phyloP scores from a whole-genome alignment of 2,113 vertebrate genomes.

The Mungos mungo region DNA sequence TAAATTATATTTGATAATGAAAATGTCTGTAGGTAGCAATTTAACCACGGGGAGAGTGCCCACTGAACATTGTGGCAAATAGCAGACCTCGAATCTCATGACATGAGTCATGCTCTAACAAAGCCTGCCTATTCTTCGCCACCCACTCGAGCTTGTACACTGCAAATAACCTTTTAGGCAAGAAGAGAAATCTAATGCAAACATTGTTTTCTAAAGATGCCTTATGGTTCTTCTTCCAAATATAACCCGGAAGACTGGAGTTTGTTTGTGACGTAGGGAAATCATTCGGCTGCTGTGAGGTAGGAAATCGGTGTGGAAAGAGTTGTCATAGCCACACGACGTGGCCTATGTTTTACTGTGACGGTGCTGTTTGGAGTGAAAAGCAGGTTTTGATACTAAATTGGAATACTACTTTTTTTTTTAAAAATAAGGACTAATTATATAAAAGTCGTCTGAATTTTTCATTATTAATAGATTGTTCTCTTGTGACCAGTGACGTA shows the following conservation, averaged over 20 bases:
- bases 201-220: constrained; percentile 34
- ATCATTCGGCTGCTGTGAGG: not conserved
- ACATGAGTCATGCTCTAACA: not conserved
- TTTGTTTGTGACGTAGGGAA: constrained; percentile 10
- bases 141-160: constrained; percentile 25
- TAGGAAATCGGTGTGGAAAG: not conserved
- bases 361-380: not conserved
- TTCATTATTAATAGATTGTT: constrained; percentile 49
- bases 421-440: constrained; percentile 30
- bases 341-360: not conserved
- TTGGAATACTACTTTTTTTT: not conserved
- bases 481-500: not conserved
- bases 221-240: constrained; percentile 52
- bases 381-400: constrained; percentile 18
- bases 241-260: not conserved
- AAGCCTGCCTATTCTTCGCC: constrained; percentile 44
- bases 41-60: constrained; percentile 48
- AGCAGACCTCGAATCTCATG: constrained; percentile 51
- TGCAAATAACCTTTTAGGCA: constrained; percentile 42
- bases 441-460: not conserved
- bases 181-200: not conserved
- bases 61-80: constrained; percentile 63
- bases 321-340: constrained; percentile 14
- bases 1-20: constrained; percentile 51
- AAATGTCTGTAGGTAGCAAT: constrained; percentile 17